A percentile compares a stretch with the other conserved stretches of the same genome.
Evolutionary conservation across 2,888 invertebrate species (phyloP).

Genomic region (Parelbella ahira): DNA sequence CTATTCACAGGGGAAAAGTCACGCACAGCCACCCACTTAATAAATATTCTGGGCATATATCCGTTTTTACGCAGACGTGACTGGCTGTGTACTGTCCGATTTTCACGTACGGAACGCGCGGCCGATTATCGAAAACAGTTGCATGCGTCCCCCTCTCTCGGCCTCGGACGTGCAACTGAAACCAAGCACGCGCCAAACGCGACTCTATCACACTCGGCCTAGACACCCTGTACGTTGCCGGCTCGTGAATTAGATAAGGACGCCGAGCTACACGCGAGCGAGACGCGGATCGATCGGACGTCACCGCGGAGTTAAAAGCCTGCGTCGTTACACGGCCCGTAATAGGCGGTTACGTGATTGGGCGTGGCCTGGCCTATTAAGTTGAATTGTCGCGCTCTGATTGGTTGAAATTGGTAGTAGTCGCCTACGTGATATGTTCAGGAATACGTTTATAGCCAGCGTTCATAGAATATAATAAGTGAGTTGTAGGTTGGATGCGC

Average conservation of each 20-base stretch:
- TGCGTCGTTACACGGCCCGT: constrained; percentile 78
- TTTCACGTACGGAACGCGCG: constrained; percentile 80
- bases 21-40: constrained; percentile 80
- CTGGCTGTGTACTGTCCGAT: constrained; percentile 75
- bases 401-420: constrained; percentile 80
- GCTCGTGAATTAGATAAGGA: constrained; percentile 60
- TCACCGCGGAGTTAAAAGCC: constrained; percentile 76
- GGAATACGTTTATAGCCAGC: constrained; percentile 77
- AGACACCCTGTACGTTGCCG: constrained; percentile 50
- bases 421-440: constrained; percentile 78
- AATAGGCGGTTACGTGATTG: constrained; percentile 81
- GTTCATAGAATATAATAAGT: constrained; percentile 80
- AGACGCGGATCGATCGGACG: constrained; percentile 63
- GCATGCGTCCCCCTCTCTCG: constrained; percentile 78
- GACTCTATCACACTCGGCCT: constrained; percentile 74
- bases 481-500: constrained; percentile 72
- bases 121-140: constrained; percentile 80
- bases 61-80: constrained; percentile 81
- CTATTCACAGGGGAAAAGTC: constrained; percentile 77
- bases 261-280: constrained; percentile 45
- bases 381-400: constrained; percentile 78
- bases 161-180: constrained; percentile 78
- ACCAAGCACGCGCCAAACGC: constrained; percentile 75
- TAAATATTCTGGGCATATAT: constrained; percentile 83
- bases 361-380: constrained; percentile 79